Percentiles rank a stretch among this genome's conserved stretches.
Conservation (phyloP, 2,113 vertebrate genomes). For the Bufo gargarizans region DNA sequence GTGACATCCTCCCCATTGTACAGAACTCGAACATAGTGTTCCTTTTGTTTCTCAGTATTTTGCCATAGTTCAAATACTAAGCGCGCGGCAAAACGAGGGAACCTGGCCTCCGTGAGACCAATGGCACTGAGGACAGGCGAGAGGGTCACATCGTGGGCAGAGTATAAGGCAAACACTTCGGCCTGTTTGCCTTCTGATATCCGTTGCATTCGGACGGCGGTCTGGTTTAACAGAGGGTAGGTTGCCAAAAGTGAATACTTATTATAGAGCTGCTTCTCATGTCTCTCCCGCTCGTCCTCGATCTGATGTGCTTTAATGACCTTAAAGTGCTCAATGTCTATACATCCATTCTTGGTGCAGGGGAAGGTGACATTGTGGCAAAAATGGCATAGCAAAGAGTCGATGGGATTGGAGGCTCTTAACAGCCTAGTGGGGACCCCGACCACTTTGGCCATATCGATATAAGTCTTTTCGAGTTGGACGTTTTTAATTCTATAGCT, state of each 20-base stretch:
- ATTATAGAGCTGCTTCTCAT: conserved; percentile 81
- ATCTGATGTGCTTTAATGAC: conserved; percentile 91
- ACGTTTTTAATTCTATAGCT: conserved; percentile 79
- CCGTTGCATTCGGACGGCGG: conserved; percentile 79
- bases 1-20: conserved; percentile 95
- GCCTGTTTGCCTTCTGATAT: conserved; percentile 71
- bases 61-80: conserved; percentile 95
- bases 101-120: conserved; percentile 85
- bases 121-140: conserved; percentile 92
- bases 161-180: conserved; percentile 83
- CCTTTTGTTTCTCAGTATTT: conserved; percentile 74
- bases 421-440: conserved; percentile 85
- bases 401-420: conserved; percentile 91
- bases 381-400: conserved; percentile 91
- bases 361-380: conserved; percentile 93
- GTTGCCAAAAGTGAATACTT: conserved; percentile 87
- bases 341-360: conserved; percentile 81
- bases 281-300: conserved; percentile 86
- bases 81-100: conserved; percentile 93
- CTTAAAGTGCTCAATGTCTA: conserved; percentile 85
- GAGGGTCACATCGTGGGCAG: conserved; percentile 93
- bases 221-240: conserved; percentile 91
- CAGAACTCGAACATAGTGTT: conserved; percentile 85
- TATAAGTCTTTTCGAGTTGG: conserved; percentile 83
- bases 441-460: conserved; percentile 85